Percentiles rank a stretch among this genome's conserved stretches.
These are phyloP conservation scores for Tachina lurida DNA, from an alignment of 2,888 invertebrate genomes.

Conservation along the genomic window DNA sequence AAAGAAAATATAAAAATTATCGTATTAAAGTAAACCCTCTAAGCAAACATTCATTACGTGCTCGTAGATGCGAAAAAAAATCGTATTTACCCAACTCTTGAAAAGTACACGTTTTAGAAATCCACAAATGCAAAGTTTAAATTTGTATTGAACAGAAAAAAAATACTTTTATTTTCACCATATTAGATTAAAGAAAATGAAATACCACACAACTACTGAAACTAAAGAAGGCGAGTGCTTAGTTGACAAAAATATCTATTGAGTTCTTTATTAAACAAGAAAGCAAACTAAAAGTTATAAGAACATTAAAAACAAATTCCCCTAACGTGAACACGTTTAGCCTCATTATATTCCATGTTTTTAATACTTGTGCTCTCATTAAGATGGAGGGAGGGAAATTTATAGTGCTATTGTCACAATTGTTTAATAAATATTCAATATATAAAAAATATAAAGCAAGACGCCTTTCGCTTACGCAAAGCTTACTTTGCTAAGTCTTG, in stretches of 20 bases:
- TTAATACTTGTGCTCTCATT: neutral
- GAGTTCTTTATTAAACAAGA: neutral
- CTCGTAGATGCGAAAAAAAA: conserved; percentile 12
- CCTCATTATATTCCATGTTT: neutral
- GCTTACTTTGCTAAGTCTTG: too few species aligned
- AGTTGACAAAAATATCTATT: conserved; percentile 16
- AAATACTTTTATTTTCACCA: neutral
- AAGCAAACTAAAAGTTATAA: neutral
- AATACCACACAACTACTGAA: neutral
- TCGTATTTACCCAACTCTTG: conserved; percentile 53
- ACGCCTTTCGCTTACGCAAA: too few species aligned
- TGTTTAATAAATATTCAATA: too few species aligned
- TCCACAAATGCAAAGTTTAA: conserved; percentile 22
- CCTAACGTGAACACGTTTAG: neutral
- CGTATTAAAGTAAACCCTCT: conserved; percentile 24
- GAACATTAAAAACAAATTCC: neutral
- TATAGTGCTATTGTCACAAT: too few species aligned
- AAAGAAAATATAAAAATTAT: neutral
- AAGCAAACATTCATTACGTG: conserved; percentile 33
- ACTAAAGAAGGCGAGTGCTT: neutral
- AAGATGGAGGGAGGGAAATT: too few species aligned
- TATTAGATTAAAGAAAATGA: conserved; percentile 4
- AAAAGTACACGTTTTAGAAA: conserved; percentile 57
- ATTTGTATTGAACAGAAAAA: conserved; percentile 29
- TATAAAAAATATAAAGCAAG: too few species aligned